Conservation (phyloP, 2,797 vertebrate genomes). For the Babyrousa celebensis region DNA sequence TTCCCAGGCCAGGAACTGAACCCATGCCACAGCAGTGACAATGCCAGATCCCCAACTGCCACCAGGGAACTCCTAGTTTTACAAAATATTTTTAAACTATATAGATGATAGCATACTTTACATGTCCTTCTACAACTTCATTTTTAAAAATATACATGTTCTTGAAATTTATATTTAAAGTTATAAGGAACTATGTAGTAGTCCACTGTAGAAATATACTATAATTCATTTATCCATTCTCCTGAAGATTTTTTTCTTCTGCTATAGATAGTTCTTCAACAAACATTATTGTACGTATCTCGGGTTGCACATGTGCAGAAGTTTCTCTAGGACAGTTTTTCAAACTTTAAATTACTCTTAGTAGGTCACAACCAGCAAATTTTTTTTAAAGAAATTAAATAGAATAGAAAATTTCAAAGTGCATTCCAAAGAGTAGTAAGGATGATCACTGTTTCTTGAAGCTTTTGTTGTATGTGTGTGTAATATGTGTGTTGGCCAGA, state of each 20-base stretch:
- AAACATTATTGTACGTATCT: slow-evolving; percentile 31
- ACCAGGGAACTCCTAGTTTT: too few relatives aligned
- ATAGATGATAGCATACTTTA: slow-evolving; percentile 32
- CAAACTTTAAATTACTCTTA: slow-evolving; percentile 57
- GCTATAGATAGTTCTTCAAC: slow-evolving; percentile 45
- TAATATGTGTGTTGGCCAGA: neutral
- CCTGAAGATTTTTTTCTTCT: slow-evolving; percentile 56
- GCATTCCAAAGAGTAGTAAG: slow-evolving; percentile 37
- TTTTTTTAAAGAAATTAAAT: slow-evolving; percentile 34
- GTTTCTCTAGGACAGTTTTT: slow-evolving; percentile 55
- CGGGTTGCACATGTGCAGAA: neutral
- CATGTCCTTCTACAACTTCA: slow-evolving; percentile 42
- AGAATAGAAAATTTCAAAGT: slow-evolving; percentile 56
- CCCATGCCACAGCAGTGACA: too few relatives aligned
- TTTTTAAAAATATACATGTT: slow-evolving; percentile 64
- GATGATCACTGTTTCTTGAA: slow-evolving; percentile 55
- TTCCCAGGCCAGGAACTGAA: too few relatives aligned
- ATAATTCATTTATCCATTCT: slow-evolving; percentile 69
- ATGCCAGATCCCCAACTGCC: too few relatives aligned
- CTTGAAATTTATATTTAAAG: slow-evolving; percentile 70
- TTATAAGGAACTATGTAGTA: slow-evolving; percentile 31
- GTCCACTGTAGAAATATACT: slow-evolving; percentile 50
- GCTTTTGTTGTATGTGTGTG: neutral
- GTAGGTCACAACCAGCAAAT: neutral
- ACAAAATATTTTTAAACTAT: slow-evolving; percentile 46